Evolutionary conservation across 2,888 invertebrate genomes (phyloP).

Genomic region (Hesperia comma): DNA sequence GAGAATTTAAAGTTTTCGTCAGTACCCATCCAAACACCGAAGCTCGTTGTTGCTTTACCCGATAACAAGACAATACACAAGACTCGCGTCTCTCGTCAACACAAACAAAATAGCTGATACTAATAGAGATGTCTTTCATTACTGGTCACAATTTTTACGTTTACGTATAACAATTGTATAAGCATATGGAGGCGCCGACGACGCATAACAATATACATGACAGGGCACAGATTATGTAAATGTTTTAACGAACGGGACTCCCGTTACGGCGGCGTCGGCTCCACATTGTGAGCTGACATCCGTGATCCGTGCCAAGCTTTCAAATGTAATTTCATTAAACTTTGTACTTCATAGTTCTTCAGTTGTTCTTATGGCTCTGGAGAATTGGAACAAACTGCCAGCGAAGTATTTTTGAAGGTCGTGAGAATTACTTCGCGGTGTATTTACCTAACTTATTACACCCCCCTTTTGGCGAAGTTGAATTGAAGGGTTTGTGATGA

Average conservation of each 20-base stretch:
- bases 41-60: too few species aligned
- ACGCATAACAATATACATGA: constrained; percentile 12
- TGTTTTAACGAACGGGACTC: constrained; percentile 24
- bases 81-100: too few species aligned
- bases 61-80: too few species aligned
- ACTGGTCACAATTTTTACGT: neutral
- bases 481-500: too few species aligned
- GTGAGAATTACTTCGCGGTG: neutral
- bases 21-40: too few species aligned
- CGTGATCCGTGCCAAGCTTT: constrained; percentile 30
- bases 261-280: constrained; percentile 26
- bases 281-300: constrained; percentile 11
- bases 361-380: neutral
- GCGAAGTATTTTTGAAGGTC: neutral
- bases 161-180: neutral
- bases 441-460: too few species aligned
- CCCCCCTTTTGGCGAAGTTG: too few species aligned
- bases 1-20: too few species aligned
- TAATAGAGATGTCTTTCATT: too few species aligned
- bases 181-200: constrained; percentile 4
- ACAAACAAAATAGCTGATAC: too few species aligned
- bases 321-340: constrained; percentile 31
- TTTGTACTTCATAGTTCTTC: constrained; percentile 24
- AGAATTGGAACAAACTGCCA: neutral
- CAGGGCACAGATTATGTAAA: constrained; percentile 35